Conservation (phyloP, 1,140 invertebrate species). For the Calephelis virginiensis region DNA sequence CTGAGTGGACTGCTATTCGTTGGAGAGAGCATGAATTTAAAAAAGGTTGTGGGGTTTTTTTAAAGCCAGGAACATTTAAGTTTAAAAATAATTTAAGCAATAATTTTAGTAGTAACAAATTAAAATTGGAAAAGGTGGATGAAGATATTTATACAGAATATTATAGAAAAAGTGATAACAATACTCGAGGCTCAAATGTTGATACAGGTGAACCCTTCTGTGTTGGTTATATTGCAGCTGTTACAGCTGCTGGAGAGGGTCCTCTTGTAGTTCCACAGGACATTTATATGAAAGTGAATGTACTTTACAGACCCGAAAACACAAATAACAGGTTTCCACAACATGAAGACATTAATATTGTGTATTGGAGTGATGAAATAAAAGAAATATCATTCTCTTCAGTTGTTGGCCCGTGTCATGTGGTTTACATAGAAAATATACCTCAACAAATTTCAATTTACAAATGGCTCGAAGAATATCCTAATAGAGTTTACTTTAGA, state of each 20-base stretch:
- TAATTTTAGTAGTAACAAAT: conserved; percentile 45
- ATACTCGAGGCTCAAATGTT: conserved; percentile 86
- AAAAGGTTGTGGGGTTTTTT: conserved; percentile 86
- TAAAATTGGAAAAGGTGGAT: conserved; percentile 80
- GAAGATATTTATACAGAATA: conserved; percentile 88
- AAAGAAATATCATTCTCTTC: conserved; percentile 68
- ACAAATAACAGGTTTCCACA: conserved; percentile 81
- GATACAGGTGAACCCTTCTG: conserved; percentile 88
- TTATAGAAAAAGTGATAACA: conserved; percentile 85
- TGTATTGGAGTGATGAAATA: conserved; percentile 90
- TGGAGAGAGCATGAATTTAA: conserved; percentile 81
- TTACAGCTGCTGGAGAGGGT: conserved; percentile 77
- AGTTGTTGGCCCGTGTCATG: conserved; percentile 60
- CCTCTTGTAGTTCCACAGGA: conserved; percentile 78
- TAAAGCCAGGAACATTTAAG: conserved; percentile 83
- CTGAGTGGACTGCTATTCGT: conserved; percentile 65
- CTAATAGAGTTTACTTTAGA: conserved; percentile 87
- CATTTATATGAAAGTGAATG: conserved; percentile 83
- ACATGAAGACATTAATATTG: conserved; percentile 85
- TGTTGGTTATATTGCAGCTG: conserved; percentile 83
- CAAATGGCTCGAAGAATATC: conserved; percentile 83
- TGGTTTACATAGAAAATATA: conserved; percentile 65
- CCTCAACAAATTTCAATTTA: conserved; percentile 66
- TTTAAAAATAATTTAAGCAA: conserved; percentile 76
- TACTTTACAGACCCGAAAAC: conserved; percentile 89